Base-by-base conservation (phyloP, 2,113 vertebrate genomes). In the Carassius auratus region DNA sequence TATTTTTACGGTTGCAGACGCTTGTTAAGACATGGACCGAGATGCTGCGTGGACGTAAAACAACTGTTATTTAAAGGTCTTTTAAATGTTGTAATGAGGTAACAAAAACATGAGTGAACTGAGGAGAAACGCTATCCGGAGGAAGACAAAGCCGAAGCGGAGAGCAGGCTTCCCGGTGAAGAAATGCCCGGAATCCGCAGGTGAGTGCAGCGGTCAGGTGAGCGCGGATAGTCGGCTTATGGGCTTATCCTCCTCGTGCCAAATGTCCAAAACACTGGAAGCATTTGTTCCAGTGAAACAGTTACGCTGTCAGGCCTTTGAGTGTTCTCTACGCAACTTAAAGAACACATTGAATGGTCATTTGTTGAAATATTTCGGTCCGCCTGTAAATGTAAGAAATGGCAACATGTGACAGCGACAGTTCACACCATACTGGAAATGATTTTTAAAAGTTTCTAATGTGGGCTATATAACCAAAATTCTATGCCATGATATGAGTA, bases 81-180 rank as follows among this genome's bases (percentile, higher is more conserved):
- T 61, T 75, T 86, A 71, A 87, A 84, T 86, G 84, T 82, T 82
- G 71, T 71, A 86, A 57, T 19, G 9, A 48, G 33, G 10, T 36
- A 33, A 73, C 7, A 30, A 78, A 62, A 80, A 42, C 48, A 86
- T 89, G 89, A 85, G 85, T 68, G 89, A 89, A 78, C 66, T 86
- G 17, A 85, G 87, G 85, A 81, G 89, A 76, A 86, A 80, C 73
- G 89, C 89, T 5, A 85, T 89, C 30, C 85, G 85, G 85, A 88
- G 87, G 66, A 89, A 86, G 74, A 26, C 85, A 1, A 83, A 62
- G 38, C 30, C 85, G n/a, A 85, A 64, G 23, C 17, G 50, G 17
- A 9, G 36, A 13, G 64, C 8, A 33, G 84, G 64, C 21, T 76
- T 55, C 13, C 21, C 23, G 50, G 73, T 30, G 33, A 48, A 85